Percentiles rank a stretch among this genome's conserved stretches.
Conservation (phyloP, 2,797 vertebrate genomes). For the Urocyon cinereoargenteus region DNA sequence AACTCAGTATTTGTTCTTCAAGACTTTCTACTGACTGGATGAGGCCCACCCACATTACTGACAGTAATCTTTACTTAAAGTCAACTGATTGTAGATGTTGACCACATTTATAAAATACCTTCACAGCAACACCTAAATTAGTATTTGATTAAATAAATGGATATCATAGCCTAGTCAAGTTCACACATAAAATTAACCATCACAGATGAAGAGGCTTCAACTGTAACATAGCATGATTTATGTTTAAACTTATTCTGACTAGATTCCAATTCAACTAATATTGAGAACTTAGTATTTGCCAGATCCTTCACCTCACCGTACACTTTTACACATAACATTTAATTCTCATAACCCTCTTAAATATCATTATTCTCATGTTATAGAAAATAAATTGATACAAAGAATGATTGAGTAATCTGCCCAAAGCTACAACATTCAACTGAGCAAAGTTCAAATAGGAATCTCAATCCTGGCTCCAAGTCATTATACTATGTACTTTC, state of each 20-base stretch:
- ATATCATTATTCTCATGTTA: not conserved
- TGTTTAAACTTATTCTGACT: not conserved
- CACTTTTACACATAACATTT: not conserved
- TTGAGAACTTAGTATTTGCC: not conserved
- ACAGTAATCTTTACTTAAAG: not conserved
- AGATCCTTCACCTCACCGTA: not conserved
- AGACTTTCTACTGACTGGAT: not conserved
- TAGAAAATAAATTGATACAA: conserved; percentile 23
- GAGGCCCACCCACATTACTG: not conserved
- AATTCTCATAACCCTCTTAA: not conserved
- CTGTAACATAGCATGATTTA: not conserved
- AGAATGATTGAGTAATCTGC: conserved; percentile 22
- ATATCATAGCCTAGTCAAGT: not conserved
- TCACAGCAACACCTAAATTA: not conserved
- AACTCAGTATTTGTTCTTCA: not conserved
- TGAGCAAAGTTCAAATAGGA: not conserved
- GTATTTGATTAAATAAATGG: not conserved
- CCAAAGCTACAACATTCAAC: conserved; percentile 22
- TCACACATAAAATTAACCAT: conserved; percentile 5
- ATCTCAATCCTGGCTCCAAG: not conserved
- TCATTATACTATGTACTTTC: not conserved
- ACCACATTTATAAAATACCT: not conserved
- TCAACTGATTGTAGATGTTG: not conserved
- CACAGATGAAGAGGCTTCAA: not conserved
- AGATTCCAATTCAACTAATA: not conserved